A percentile compares a stretch with the other conserved stretches of the same genome.
phyloP scores from a whole-genome alignment of 1,140 invertebrate genomes.

The Bombus consobrinus region DNA sequence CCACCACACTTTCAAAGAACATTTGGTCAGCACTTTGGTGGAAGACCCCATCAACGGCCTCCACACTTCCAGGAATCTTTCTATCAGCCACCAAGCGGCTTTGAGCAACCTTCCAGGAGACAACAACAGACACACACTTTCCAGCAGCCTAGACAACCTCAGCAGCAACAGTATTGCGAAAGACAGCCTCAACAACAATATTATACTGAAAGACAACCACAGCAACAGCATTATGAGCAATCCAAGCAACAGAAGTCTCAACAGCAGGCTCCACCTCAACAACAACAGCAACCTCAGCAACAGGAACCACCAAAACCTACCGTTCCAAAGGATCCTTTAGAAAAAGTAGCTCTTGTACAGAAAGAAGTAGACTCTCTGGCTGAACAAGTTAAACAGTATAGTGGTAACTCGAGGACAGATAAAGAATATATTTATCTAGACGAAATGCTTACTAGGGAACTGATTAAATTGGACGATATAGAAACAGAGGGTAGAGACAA shows the following conservation, averaged over 20 bases:
- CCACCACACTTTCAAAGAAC: slow-evolving; percentile 75
- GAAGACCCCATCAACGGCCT: slow-evolving; percentile 64
- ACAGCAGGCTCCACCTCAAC: slow-evolving; percentile 53
- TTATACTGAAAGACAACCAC: slow-evolving; percentile 48
- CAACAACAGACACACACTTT: slow-evolving; percentile 72
- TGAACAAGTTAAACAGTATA: slow-evolving; percentile 90
- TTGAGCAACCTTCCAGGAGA: slow-evolving; percentile 71
- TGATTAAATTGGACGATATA: slow-evolving; percentile 95
- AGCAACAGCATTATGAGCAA: slow-evolving; percentile 65
- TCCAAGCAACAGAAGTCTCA: slow-evolving; percentile 63
- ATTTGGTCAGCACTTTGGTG: slow-evolving; percentile 67
- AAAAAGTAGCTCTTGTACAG: slow-evolving; percentile 90
- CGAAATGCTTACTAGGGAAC: slow-evolving; percentile 96
- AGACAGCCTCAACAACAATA: slow-evolving; percentile 41
- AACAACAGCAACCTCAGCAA: slow-evolving; percentile 73
- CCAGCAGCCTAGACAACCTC: slow-evolving; percentile 28
- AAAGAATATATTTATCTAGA: slow-evolving; percentile 95
- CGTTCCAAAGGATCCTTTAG: slow-evolving; percentile 87
- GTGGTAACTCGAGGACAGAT: slow-evolving; percentile 88
- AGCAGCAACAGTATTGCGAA: neutral
- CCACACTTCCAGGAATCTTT: slow-evolving; percentile 68
- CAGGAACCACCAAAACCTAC: slow-evolving; percentile 77
- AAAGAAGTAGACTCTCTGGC: slow-evolving; percentile 91
- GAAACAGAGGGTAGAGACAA: slow-evolving; percentile 95
- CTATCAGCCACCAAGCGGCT: slow-evolving; percentile 72